Conservation (phyloP, 2,888 invertebrate genomes). For the Leptopilina syphax region DNA sequence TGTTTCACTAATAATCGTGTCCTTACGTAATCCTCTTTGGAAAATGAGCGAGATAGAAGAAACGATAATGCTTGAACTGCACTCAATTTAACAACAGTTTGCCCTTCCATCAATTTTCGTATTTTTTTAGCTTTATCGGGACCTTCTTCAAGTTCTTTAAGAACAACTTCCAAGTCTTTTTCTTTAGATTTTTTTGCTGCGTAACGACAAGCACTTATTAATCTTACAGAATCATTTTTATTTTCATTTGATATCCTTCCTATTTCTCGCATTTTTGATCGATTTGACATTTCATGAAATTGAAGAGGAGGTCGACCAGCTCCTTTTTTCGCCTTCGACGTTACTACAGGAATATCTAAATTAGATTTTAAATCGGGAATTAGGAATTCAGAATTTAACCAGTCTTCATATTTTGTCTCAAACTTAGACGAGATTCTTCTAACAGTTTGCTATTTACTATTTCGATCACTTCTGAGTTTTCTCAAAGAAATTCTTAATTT, state of each 20-base stretch:
- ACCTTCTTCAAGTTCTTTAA: conserved; percentile 7
- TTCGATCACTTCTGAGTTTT: neutral
- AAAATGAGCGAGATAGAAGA: conserved; percentile 23
- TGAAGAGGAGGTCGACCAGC: conserved; percentile 32
- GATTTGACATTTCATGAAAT: neutral
- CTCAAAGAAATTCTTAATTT: neutral
- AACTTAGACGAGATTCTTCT: neutral
- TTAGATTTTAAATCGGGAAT: neutral
- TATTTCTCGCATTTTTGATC: conserved; percentile 12
- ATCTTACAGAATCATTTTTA: conserved; percentile 11
- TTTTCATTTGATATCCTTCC: neutral
- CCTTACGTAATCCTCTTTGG: conserved; percentile 19
- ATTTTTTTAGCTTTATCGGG: neutral
- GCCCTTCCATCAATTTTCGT: neutral
- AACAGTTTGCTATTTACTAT: neutral
- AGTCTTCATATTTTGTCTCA: conserved; percentile 1
- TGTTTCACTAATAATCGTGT: conserved; percentile 13
- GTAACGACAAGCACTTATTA: conserved; percentile 31
- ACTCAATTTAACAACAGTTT: conserved; percentile 10
- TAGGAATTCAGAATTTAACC: neutral
- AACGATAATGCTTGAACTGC: conserved; percentile 29
- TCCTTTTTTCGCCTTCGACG: neutral
- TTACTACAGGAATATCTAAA: neutral
- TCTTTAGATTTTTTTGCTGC: conserved; percentile 31
- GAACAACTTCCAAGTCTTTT: conserved; percentile 12